Base-by-base conservation (phyloP, 92 coral and sea anemone genomes). In the Virgularia gustaviana region DNA sequence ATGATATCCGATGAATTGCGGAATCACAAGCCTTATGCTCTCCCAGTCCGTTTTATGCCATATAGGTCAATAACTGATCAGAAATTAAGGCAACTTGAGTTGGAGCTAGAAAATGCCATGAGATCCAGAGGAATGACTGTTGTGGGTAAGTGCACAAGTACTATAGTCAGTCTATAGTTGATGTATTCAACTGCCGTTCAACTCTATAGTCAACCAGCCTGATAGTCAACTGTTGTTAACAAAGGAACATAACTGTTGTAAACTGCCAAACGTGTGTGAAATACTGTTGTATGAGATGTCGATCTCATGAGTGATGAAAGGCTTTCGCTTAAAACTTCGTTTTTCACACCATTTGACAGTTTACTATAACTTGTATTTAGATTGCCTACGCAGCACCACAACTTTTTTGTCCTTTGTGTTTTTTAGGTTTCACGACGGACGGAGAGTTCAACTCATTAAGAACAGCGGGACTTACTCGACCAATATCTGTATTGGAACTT, bases 401-500 rank as follows among this genome's bases (percentile, higher is more conserved):
- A 81, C 19, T 81, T 73, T 5, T 67, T 75, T n/a, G n/a, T n/a
- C n/a, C 37, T 29, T 29, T 39, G 32, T 57, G 28, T 57, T 11
- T 57, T 57, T 36, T 39, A 57, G 64, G 64, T 8, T 57, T 57
- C 37, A 57, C 64, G 60, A 54, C 60, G 28, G 60, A 54, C 25
- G 60, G 60, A 15, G 62, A 56, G 15, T 56, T 56, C 62, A 58
- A 58, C 49, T 83, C 84, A 13, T 65, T 78, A 16, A 55, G 73
- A 19, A 78, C 84, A 28, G 25, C 15, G 42, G 78, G 81, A 41
- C 43, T 29, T 20, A 27, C 44, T 11, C 30, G 73, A 31, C 83
- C 83, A 5, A 54, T 83, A 15, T 83, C 87, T 5, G 61, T 83
- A 12, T 19, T 72, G 12, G 72, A 77, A 30, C 19, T 83, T 1